Evolutionary conservation across 2,888 invertebrate species (phyloP), one percentile per base, ranked within the genome.

Genomic region (Trichogramma evanescens): DNA sequence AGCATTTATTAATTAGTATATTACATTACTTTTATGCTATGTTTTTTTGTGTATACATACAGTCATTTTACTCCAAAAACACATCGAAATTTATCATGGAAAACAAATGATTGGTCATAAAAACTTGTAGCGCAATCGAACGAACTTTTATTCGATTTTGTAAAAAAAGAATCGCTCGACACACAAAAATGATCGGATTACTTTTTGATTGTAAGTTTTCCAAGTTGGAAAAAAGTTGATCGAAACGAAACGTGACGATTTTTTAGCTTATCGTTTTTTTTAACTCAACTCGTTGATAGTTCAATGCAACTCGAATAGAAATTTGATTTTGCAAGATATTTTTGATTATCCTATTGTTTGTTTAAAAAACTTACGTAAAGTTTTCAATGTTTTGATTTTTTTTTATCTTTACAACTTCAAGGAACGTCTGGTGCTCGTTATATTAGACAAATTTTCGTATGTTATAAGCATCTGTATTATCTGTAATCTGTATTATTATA

Each of bases 351-450:
- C 26, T 48, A 5, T 48, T 48, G 49, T 54, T 43, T 56, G 44
- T 4, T 5, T 42, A n/a, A 13, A 26, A 50, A 26, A 5, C 6
- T 60, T 60, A 13, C 50, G 53, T 44, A 13, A 52, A 26, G 46
- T 56, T 49, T 44, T n/a, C 13, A 6, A 61, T 58, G 48, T 41
- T 58, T 41, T 48, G 45, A 13, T 50, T 39, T 43, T 49, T 48
- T n/a, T 4, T 56, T 57, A 55, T 55, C 54, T 61, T 58, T 42
- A 58, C 42, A 52, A n/a, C 55, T 54, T 62, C 26, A 39, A 58
- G 58, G 58, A 58, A 62, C 50, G 55, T 56, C 52, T 7, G 53
- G 56, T 58, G 44, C 62, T 62, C 58, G 43, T 45, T 26, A 26
- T 26, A 26, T 26, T 26, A 26, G 26, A 26, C 26, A 26, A 26